Evolutionary conservation across 2,797 vertebrate species (phyloP), one percentile per base, ranked within the genome.

Genomic region (Micrastur ruficollis): DNA sequence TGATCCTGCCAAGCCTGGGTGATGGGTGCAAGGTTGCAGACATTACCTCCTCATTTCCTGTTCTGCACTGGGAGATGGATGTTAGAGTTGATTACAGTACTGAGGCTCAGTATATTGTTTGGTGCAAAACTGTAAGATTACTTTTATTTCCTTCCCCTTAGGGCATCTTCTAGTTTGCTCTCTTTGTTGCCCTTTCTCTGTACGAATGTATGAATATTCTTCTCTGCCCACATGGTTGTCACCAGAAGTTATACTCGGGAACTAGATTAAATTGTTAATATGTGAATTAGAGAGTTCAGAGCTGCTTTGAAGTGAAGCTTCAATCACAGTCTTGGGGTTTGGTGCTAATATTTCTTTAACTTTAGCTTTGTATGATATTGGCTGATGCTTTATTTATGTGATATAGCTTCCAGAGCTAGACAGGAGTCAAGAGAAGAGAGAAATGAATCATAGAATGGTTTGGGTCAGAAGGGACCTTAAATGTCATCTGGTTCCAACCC

Each of bases 61-160:
- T 36, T 19, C 42, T 4, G 3, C 4, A 1, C 0, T 44, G n/a
- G 61, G 34, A 62, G 67, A 8, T 52, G 52, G 16, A 13, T 52
- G n/a, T 36, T 72, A 38, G 17, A 44, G 17, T 27, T 66, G 38
- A 26, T 50, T 61, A 19, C 36, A 25, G 20, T 14, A 18, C 27
- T 73, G 27, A 55, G 16, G 25, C 53, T 79, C 21, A 3, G 61
- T 27, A 4, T 27, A 17, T 22, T 25, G 2, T 27, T 22, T 22
- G 21, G 14, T 53, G 38, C 31, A 66, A 55, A 61, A 68, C 21
- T 52, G 11, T 56, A 23, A 65, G 38, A 50, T 29, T 2, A 38
- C 15, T 36, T 83, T 32, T 40, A 8, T 65, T 78, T 90, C 56
- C 13, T 13, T 61, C 10, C 32, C 20, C 21, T 52, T 23, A 4